phyloP scores from a whole-genome alignment of 1,140 invertebrate genomes.

The Musca vetustissima region DNA sequence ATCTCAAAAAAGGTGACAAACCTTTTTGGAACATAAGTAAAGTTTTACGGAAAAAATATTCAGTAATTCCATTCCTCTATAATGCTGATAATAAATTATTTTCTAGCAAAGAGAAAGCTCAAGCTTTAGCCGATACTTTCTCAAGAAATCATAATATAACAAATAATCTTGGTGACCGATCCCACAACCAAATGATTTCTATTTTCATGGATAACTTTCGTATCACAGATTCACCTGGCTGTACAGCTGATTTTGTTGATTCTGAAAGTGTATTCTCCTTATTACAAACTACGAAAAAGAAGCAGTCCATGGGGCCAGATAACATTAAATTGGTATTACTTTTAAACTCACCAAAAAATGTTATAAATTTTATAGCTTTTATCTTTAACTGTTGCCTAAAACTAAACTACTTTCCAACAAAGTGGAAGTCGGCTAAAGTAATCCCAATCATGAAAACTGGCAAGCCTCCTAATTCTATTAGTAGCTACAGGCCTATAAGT shows the following conservation, averaged over 20 bases:
- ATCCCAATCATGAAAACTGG: too few species aligned
- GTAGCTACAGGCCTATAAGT: too few species aligned
- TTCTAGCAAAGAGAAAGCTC: not conserved
- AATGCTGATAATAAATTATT: not conserved
- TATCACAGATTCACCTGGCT: too few species aligned
- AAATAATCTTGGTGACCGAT: not conserved
- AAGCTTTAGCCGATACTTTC: not conserved
- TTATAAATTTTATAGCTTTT: not conserved
- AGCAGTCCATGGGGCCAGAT: not conserved
- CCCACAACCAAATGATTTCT: not conserved
- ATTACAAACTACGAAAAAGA: not conserved
- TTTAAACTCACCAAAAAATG: not conserved
- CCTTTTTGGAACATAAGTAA: conserved; percentile 19
- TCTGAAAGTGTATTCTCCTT: not conserved
- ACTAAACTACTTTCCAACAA: not conserved
- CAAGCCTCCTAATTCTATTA: too few species aligned
- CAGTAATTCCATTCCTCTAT: too few species aligned
- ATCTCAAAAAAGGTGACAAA: conserved; percentile 2
- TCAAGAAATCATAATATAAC: not conserved
- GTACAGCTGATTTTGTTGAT: not conserved
- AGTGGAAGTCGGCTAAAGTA: not conserved
- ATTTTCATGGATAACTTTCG: not conserved
- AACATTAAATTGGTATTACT: not conserved
- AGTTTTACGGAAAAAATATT: not conserved
- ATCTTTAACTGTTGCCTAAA: not conserved